These are phyloP conservation scores for Eurypyga helias DNA, from an alignment of 2,113 vertebrate genomes.

Conservation along the genomic window DNA sequence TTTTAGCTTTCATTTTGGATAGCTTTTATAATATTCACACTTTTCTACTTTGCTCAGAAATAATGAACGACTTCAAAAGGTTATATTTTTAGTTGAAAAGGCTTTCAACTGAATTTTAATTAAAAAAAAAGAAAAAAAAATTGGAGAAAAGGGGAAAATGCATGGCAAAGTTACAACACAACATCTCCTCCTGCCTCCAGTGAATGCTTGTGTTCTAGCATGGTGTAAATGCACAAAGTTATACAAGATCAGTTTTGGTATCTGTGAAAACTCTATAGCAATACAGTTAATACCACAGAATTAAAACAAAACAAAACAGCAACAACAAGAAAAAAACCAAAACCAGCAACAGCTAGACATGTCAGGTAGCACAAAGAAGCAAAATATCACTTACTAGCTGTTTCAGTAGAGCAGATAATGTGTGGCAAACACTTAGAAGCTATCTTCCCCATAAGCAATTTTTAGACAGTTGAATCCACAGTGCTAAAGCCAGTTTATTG, in stretches of 20 bases:
- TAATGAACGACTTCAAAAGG: constrained; percentile 41
- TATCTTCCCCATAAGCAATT: neutral
- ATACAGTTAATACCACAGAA: neutral
- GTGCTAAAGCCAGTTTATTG: neutral
- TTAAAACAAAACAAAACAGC: too few species aligned
- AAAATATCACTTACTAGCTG: neutral
- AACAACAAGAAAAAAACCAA: too few species aligned
- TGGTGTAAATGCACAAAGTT: neutral
- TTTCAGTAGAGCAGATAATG: neutral
- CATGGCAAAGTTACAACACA: neutral
- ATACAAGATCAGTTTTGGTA: neutral
- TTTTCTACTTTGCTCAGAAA: constrained; percentile 1
- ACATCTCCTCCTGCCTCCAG: neutral
- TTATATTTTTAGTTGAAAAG: constrained; percentile 37
- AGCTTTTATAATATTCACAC: constrained; percentile 32
- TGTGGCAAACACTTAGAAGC: neutral
- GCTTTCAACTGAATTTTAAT: constrained; percentile 24
- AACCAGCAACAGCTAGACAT: neutral
- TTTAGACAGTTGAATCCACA: neutral
- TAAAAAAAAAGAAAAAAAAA: neutral
- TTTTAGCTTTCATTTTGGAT: constrained; percentile 32
- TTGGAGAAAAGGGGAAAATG: neutral
- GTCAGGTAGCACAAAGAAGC: neutral
- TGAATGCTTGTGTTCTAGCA: neutral
- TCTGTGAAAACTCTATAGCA: neutral